Conservation (phyloP, 2,797 vertebrate species). For the Miichthys miiuy region DNA sequence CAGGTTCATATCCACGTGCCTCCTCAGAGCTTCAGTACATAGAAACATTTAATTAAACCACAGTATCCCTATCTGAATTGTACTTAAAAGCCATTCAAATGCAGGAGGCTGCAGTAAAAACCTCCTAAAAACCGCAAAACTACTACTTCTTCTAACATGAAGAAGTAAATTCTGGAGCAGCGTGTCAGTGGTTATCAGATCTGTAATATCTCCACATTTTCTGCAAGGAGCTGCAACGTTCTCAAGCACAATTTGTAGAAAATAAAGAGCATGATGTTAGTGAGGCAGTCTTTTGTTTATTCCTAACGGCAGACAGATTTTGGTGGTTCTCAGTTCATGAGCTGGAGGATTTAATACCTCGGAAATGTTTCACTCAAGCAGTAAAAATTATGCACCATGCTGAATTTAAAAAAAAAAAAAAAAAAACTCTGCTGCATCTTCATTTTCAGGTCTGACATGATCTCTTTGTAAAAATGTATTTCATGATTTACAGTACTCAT, state of each 20-base stretch:
- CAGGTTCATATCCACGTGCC: neutral
- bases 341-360: neutral
- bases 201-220: neutral
- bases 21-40: neutral
- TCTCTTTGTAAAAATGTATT: constrained; percentile 2
- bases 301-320: constrained; percentile 11
- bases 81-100: constrained; percentile 19
- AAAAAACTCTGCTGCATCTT: neutral
- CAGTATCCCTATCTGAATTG: constrained; percentile 16
- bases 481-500: neutral
- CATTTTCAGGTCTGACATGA: neutral
- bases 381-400: constrained; percentile 14
- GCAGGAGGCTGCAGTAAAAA: constrained; percentile 2
- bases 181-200: neutral
- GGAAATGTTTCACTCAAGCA: neutral
- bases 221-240: neutral
- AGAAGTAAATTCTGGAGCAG: neutral
- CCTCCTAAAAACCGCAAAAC: neutral
- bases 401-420: neutral
- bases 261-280: constrained; percentile 6
- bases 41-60: constrained; percentile 43
- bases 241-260: neutral
- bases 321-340: constrained; percentile 18
- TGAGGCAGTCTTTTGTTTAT: constrained; percentile 14
- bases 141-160: neutral